Evolutionary conservation across 2,113 vertebrate genomes (phyloP), one percentile per base, ranked within the genome.

Genomic region (Xiphophorus maculatus): DNA sequence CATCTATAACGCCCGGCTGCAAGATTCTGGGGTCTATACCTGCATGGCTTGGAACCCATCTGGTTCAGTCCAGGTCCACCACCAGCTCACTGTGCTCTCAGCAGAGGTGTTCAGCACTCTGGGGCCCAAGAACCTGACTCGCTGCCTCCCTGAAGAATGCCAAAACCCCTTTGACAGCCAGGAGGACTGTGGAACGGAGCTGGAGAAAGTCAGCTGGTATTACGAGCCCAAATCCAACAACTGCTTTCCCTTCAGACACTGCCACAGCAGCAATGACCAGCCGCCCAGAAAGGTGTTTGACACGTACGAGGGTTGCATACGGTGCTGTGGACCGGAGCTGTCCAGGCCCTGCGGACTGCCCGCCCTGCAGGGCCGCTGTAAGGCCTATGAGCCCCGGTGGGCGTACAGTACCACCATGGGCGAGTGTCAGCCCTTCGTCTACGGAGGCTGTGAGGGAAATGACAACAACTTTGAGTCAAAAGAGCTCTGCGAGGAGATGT

Each of bases 391-490:
- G 30, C 97, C 96, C 0, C 93, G 98, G 37, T 99, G 98, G 98
- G 96, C 96, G 0, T 99, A 98, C 82, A 99, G 96, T 84, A 91
- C 93, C 86, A 70, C 94, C 84, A 91, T 89, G 0, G 94, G 88
- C 61, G 95, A 96, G 84, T 99, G 98, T 88, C 97, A 97, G 89
- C 95, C 96, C 69, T 99, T 99, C 82, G 95, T 99, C 84, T 99
- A 97, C 0, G 96, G 98, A 0, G 98, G 98, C 29, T 99, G 98
- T 0, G 96, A 95, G 2, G 98, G 98, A 74, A 99, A 99, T 0
- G 93, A 96, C 69, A 99, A 99, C 95, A 99, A 99, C 93, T 99
- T 99, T 62, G 96, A 97, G 82, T 98, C 96, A 73, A 95, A 96
- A 2, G 96, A 98, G 86, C 94, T 96, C 48, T 99, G 98, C 0